phyloP scores from a whole-genome alignment of 2,113 vertebrate genomes.

The Tretioscincus oriximinensis region DNA sequence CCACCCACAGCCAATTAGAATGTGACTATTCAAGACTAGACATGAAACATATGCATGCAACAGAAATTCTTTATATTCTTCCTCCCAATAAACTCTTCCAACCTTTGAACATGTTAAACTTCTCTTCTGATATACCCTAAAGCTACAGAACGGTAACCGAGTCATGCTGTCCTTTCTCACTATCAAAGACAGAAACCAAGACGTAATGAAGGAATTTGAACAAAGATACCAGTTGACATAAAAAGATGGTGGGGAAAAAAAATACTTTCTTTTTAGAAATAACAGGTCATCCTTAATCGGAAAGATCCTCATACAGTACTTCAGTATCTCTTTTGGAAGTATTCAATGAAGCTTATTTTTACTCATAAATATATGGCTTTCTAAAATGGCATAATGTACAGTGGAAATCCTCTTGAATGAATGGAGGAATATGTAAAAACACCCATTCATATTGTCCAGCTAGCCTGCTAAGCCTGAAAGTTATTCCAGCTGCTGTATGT shows the following conservation, averaged over 20 bases:
- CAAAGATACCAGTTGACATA: background rate
- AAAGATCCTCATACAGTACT: background rate
- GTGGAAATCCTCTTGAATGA: background rate
- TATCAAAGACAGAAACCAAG: background rate
- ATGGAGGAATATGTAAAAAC: background rate
- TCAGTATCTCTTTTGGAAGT: background rate
- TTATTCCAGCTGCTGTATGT: background rate
- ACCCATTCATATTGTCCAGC: slow-evolving; percentile 16
- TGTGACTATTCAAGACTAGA: background rate
- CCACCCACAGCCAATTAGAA: fast-evolving
- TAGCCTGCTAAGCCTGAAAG: background rate
- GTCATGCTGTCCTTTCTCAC: background rate
- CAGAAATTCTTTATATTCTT: slow-evolving; percentile 31
- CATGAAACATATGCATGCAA: background rate
- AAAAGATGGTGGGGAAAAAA: background rate
- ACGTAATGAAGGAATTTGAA: background rate
- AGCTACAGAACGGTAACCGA: background rate
- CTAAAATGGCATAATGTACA: background rate
- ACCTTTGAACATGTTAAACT: background rate
- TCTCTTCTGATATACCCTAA: background rate
- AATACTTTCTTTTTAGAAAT: background rate
- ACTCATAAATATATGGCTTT: background rate
- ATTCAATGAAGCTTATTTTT: background rate
- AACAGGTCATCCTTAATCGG: background rate
- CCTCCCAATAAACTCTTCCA: background rate